Evolutionary conservation across 2,113 vertebrate species (phyloP).

Genomic region (Heptranchias perlo): DNA sequence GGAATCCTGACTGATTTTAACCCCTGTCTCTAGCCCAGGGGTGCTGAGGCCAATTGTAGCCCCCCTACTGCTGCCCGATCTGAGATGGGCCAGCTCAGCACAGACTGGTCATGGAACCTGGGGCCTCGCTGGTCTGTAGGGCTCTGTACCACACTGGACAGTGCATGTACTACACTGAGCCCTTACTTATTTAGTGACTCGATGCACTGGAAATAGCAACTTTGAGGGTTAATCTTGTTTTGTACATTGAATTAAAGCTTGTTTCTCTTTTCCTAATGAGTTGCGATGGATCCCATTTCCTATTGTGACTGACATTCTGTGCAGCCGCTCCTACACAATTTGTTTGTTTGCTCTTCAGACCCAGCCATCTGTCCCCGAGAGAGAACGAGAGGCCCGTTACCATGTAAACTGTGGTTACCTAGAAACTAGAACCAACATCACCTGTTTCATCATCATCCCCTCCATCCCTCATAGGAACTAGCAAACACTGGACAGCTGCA

Average conservation of each 20-base stretch:
- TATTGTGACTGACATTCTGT: not conserved
- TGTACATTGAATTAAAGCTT: not conserved
- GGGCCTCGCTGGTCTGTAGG: no score
- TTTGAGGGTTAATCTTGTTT: not conserved
- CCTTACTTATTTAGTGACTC: not conserved
- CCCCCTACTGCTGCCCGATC: no score
- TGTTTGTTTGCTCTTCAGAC: not conserved
- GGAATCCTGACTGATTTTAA: no score
- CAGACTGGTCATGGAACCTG: no score
- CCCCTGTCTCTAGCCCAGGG: no score
- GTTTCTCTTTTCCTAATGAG: not conserved
- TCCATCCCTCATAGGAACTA: not conserved
- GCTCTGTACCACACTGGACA: no score
- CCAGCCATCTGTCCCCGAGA: not conserved
- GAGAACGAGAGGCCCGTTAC: not conserved
- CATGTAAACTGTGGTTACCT: not conserved
- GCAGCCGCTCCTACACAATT: not conserved
- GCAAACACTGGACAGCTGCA: not conserved
- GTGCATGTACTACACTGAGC: no score
- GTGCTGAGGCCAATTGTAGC: no score
- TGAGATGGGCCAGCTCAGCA: no score
- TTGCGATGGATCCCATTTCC: not conserved
- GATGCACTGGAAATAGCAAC: not conserved
- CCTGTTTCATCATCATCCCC: not conserved
- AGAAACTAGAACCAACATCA: not conserved